Conservation (phyloP, 1,140 invertebrate genomes). For the Leguminivora glycinivorella region DNA sequence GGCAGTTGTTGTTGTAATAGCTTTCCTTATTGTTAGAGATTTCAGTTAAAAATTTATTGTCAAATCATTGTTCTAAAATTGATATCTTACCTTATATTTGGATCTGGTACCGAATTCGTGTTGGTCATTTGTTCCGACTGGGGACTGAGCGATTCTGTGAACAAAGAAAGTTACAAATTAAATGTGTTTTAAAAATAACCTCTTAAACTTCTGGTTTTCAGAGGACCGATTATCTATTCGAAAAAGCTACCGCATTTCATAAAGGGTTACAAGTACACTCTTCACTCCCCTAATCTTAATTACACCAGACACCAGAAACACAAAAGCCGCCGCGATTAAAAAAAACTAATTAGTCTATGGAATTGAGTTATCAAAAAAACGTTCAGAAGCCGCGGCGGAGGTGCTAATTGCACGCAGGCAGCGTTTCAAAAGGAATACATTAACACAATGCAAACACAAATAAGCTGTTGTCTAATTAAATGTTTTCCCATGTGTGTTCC, state of each 20-base stretch:
- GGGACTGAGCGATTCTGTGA: conserved; percentile 67
- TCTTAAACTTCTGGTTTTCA: neutral
- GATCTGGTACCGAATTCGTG: conserved; percentile 62
- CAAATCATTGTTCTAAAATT: conserved; percentile 28
- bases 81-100: conserved; percentile 68
- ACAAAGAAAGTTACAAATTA: conserved; percentile 49
- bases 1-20: too few relatives aligned
- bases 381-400: conserved; percentile 56
- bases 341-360: conserved; percentile 28
- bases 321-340: conserved; percentile 23
- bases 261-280: conserved; percentile 27
- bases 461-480: conserved; percentile 78
- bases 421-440: conserved; percentile 71
- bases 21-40: too few relatives aligned
- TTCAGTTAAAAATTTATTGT: conserved; percentile 20
- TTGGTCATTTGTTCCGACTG: conserved; percentile 68
- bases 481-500: conserved; percentile 68
- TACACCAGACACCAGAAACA: conserved; percentile 19
- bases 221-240: conserved; percentile 17
- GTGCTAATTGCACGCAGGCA: conserved; percentile 68
- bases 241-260: conserved; percentile 16
- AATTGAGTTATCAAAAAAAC: conserved; percentile 27
- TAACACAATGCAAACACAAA: conserved; percentile 76
- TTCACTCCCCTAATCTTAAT: conserved; percentile 8
- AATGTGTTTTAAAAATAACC: conserved; percentile 6